phyloP scores from a whole-genome alignment of 2,113 vertebrate species.

The Xenopus laevis region DNA sequence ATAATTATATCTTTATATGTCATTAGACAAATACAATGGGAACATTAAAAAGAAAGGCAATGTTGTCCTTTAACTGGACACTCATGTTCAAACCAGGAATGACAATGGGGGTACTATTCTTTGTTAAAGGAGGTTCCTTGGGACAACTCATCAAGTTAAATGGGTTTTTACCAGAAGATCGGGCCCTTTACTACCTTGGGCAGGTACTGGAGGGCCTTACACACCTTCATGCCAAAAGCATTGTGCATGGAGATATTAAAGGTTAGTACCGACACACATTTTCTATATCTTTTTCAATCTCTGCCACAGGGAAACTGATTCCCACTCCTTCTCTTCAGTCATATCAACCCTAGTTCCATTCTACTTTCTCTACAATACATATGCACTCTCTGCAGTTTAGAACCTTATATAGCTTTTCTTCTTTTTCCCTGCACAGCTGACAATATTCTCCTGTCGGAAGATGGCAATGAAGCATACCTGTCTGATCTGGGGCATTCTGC shows the following conservation, averaged over 20 bases:
- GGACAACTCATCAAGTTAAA: conserved; percentile 81
- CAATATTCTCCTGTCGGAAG: conserved; percentile 85
- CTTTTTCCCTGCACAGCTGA: conserved; percentile 71
- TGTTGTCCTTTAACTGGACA: no score
- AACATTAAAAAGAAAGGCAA: no score
- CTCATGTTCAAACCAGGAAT: no score
- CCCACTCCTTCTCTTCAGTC: no score
- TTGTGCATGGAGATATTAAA: conserved; percentile 91
- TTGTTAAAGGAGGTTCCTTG: conserved; percentile 74
- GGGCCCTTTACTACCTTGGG: conserved; percentile 81
- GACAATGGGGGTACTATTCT: conserved; percentile 7
- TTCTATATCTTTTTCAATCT: no score
- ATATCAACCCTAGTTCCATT: no score
- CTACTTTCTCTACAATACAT: no score
- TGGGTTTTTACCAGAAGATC: conserved; percentile 84
- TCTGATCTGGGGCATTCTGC: conserved; percentile 93
- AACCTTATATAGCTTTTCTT: neutral
- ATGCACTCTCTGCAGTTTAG: no score
- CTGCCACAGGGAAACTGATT: no score
- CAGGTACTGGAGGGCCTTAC: conserved; percentile 81
- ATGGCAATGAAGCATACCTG: conserved; percentile 79
- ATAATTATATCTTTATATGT: no score
- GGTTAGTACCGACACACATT: conserved; percentile 59
- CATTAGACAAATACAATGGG: no score
- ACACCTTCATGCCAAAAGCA: conserved; percentile 74